Evolutionary conservation across 2,797 vertebrate genomes (phyloP).

Genomic region (Emydoidea blandingii): DNA sequence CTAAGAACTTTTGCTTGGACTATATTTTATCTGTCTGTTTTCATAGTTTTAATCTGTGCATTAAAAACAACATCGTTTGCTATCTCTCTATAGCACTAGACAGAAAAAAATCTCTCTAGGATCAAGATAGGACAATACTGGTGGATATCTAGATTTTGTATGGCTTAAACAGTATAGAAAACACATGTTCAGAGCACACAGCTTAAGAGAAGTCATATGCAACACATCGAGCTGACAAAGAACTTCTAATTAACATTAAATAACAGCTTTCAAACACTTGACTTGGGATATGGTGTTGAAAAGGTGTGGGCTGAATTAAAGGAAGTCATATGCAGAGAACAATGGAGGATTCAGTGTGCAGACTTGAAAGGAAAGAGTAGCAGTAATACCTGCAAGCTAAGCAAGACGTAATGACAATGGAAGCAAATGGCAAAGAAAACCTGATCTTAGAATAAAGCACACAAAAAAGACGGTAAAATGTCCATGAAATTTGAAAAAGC

Average conservation of each 20-base stretch:
- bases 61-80: background rate
- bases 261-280: conserved; percentile 61
- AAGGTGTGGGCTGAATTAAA: conserved; percentile 62
- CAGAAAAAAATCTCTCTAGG: background rate
- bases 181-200: background rate
- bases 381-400: background rate
- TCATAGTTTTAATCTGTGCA: background rate
- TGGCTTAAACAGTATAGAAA: background rate
- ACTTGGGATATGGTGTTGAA: conserved; percentile 47
- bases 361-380: background rate
- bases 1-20: background rate
- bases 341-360: conserved; percentile 4
- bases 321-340: conserved; percentile 47
- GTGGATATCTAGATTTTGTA: background rate
- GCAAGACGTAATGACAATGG: background rate
- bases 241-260: conserved; percentile 66
- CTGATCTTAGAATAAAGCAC: background rate
- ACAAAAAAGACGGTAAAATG: background rate
- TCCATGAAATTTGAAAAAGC: background rate
- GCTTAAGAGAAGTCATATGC: background rate
- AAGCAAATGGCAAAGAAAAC: background rate
- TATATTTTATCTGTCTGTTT: background rate
- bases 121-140: background rate
- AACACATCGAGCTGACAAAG: conserved; percentile 35
- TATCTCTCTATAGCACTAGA: background rate